Percentiles rank a stretch among this genome's conserved stretches.
Conservation (phyloP, 1,140 invertebrate species). For the Globodera ellingtonae region DNA sequence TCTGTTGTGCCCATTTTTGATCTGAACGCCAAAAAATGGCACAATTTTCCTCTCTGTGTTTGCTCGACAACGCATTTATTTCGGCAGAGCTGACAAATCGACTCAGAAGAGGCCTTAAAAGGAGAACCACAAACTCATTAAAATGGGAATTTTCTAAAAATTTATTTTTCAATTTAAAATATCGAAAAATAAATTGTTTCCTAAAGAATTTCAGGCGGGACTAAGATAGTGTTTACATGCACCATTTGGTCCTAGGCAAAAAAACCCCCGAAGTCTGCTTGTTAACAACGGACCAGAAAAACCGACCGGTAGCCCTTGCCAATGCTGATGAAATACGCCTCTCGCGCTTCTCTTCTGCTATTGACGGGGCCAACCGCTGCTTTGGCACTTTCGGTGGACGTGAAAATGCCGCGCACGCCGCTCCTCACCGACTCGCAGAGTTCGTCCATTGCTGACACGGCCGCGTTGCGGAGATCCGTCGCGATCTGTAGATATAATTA, state of each 20-base stretch:
- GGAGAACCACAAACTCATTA: too few relatives aligned
- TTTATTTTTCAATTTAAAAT: too few relatives aligned
- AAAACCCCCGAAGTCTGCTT: too few relatives aligned
- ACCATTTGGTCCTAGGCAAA: too few relatives aligned
- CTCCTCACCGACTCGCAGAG: background rate
- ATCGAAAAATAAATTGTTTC: too few relatives aligned
- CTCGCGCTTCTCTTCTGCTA: background rate
- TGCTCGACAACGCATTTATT: background rate
- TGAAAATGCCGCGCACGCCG: slow-evolving; percentile 13
- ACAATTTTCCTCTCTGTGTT: background rate
- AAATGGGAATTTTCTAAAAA: too few relatives aligned
- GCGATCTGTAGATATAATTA: background rate
- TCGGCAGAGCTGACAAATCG: background rate
- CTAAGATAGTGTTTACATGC: too few relatives aligned
- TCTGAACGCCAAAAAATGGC: background rate
- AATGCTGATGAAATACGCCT: slow-evolving; percentile 2
- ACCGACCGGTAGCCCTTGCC: slow-evolving; percentile 2
- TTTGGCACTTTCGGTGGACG: background rate
- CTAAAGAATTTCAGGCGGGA: too few relatives aligned
- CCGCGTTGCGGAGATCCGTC: background rate
- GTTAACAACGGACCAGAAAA: too few relatives aligned
- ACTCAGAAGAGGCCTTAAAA: background rate
- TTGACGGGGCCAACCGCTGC: background rate
- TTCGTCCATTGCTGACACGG: background rate
- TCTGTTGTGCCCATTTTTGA: background rate